Conservation (phyloP, 2,797 vertebrate genomes). For the Sebastes steindachneri region DNA sequence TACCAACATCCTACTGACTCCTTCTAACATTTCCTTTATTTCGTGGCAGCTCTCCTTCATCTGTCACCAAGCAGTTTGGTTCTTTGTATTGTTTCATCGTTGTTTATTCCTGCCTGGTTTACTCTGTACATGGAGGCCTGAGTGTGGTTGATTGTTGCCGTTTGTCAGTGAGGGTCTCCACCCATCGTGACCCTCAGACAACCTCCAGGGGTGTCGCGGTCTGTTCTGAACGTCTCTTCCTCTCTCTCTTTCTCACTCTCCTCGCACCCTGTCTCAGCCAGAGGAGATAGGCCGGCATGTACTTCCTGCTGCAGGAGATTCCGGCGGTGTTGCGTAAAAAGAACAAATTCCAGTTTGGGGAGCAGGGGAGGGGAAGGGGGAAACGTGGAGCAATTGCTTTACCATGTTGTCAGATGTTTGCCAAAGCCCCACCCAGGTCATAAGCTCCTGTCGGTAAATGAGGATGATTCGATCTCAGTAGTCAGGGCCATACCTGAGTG, state of each 20-base stretch:
- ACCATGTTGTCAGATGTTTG: slow-evolving; percentile 53
- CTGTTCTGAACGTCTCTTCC: slow-evolving; percentile 2
- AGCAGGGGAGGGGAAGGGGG: slow-evolving; percentile 12
- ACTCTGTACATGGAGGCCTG: not conserved
- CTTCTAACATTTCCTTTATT: slow-evolving; percentile 12
- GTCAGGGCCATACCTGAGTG: slow-evolving; percentile 18
- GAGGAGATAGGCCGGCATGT: slow-evolving; percentile 41
- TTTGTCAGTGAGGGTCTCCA: slow-evolving; percentile 36
- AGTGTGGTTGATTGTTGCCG: not conserved
- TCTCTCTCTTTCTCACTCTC: not conserved
- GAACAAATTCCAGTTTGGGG: slow-evolving; percentile 67
- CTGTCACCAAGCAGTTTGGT: not conserved
- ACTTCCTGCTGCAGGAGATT: slow-evolving; percentile 62
- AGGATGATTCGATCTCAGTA: not conserved
- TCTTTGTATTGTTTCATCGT: not conserved
- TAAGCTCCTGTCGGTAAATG: slow-evolving; percentile 33
- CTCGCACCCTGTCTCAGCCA: not conserved
- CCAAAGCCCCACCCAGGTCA: slow-evolving; percentile 51
- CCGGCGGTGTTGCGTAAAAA: slow-evolving; percentile 42
- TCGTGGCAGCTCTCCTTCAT: not conserved
- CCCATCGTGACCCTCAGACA: slow-evolving; percentile 16
- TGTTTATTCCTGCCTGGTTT: slow-evolving; percentile 20
- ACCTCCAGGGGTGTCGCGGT: not conserved
- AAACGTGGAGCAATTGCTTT: slow-evolving; percentile 34
- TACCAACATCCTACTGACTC: slow-evolving; percentile 11